phyloP scores from a whole-genome alignment of 2,888 invertebrate species.

The Orthosia gothica region DNA sequence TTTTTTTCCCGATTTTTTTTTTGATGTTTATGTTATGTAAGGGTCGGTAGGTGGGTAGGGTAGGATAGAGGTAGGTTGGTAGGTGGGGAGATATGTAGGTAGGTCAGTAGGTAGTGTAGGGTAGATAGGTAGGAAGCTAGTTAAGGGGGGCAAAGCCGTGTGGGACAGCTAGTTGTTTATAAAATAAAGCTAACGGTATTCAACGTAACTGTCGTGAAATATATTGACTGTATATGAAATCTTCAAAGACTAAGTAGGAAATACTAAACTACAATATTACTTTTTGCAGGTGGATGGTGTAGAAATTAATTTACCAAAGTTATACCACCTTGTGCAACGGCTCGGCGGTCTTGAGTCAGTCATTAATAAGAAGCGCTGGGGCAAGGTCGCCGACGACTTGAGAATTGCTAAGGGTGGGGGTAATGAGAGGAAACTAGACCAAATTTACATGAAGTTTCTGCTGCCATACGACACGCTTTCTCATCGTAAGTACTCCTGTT shows the following conservation, averaged over 20 bases:
- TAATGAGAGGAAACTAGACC: conserved; percentile 96
- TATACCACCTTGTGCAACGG: conserved; percentile 96
- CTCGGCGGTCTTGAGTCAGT: conserved; percentile 97
- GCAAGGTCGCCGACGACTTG: conserved; percentile 97
- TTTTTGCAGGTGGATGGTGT: conserved; percentile 95
- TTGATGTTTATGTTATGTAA: too few relatives aligned
- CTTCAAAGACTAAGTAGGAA: neutral
- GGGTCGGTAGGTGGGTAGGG: too few relatives aligned
- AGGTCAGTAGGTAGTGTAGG: too few relatives aligned
- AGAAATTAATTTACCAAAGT: conserved; percentile 96
- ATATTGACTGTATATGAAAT: neutral
- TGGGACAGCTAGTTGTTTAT: too few relatives aligned
- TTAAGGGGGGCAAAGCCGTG: too few relatives aligned
- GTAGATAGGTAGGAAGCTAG: too few relatives aligned
- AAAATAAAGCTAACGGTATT: neutral
- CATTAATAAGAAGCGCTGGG: conserved; percentile 97
- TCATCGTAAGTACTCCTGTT: conserved; percentile 87
- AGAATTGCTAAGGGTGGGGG: conserved; percentile 95
- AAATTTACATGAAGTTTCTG: conserved; percentile 97
- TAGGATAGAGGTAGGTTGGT: too few relatives aligned
- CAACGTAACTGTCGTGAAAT: neutral
- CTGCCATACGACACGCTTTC: conserved; percentile 97
- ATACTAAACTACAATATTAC: neutral
- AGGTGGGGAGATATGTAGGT: too few relatives aligned
- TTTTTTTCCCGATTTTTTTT: too few relatives aligned